These are phyloP conservation scores for Pteria penguin DNA, from an alignment of 2,888 invertebrate genomes.

Conservation along the genomic window DNA sequence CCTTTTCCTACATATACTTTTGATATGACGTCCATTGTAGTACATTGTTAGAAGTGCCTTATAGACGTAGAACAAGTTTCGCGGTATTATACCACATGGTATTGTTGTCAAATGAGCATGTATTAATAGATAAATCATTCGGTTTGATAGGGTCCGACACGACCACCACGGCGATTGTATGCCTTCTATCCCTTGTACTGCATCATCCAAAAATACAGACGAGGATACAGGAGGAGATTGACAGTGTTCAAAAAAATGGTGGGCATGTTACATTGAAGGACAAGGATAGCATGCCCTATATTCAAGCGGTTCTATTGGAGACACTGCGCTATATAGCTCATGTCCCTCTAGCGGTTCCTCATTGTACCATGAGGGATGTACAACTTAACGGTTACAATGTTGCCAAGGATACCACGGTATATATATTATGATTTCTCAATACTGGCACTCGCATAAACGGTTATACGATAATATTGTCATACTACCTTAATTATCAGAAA, in stretches of 20 bases:
- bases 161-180: conserved; percentile 69
- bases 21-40: no score
- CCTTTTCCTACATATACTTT: no score
- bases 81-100: no score
- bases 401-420: conserved; percentile 66
- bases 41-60: no score
- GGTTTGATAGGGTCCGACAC: conserved; percentile 78
- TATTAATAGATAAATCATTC: background rate
- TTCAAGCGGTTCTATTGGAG: conserved; percentile 53
- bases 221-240: conserved; percentile 61
- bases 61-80: no score
- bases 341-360: conserved; percentile 70
- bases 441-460: no score
- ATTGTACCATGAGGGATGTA: conserved; percentile 63
- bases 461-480: background rate
- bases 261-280: conserved; percentile 55
- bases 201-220: conserved; percentile 67
- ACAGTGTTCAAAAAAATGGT: conserved; percentile 47
- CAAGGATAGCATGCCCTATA: conserved; percentile 48
- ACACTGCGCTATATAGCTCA: conserved; percentile 63
- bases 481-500: background rate
- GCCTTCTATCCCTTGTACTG: conserved; percentile 66
- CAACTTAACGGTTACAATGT: conserved; percentile 53
- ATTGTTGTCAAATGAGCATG: no score
- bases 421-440: no score